Evolutionary conservation across 2,113 vertebrate genomes (phyloP), one percentile per base, ranked within the genome.

Genomic region (Periophthalmus modestus): DNA sequence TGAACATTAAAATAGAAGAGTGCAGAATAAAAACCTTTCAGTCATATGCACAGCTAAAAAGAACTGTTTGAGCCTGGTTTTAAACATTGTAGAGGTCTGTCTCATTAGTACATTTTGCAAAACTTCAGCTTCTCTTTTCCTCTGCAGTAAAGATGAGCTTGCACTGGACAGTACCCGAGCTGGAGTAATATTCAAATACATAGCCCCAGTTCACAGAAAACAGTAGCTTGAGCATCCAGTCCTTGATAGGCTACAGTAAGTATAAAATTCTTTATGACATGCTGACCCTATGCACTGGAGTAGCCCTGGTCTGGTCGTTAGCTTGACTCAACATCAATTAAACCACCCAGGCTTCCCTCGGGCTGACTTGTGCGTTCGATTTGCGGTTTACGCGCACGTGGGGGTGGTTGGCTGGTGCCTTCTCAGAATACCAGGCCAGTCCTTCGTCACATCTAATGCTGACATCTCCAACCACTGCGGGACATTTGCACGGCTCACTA

Each of bases 251-350:
- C 43, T 73, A 54, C 18, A 24, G 50, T 59, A 72, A 54, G 71
- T 68, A 70, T 24, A 58, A 74, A 71, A 91, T 90, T 43, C 68
- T 68, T 73, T 81, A 59, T 77, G 88, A 88, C 84, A 80, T 65
- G 63, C 21, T 70, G 68, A 79, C 71, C 74, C 77, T 24, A 46
- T 77, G 68, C 67, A 79, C 65, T 36, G 46, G 15, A 71, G 67
- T 66, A 24, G 3, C 36, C 47, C 73, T 55, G 59, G 21, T 50
- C 77, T 80, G n/a, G 75, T 88, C 73, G 54, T 91, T 91, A 88
- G 63, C 80, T 77, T 89, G 79, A 73, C 85, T 92, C 81, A 87
- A 73, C 87, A 81, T 89, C 87, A 88, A 87, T 80, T 24, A 55
- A 62, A 65, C 63, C 1, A 48, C 43, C 72, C 80, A 58, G 58